Evolutionary conservation across 2,888 invertebrate species (phyloP), one percentile per base, ranked within the genome.

Genomic region (Drosophila buzzatii): DNA sequence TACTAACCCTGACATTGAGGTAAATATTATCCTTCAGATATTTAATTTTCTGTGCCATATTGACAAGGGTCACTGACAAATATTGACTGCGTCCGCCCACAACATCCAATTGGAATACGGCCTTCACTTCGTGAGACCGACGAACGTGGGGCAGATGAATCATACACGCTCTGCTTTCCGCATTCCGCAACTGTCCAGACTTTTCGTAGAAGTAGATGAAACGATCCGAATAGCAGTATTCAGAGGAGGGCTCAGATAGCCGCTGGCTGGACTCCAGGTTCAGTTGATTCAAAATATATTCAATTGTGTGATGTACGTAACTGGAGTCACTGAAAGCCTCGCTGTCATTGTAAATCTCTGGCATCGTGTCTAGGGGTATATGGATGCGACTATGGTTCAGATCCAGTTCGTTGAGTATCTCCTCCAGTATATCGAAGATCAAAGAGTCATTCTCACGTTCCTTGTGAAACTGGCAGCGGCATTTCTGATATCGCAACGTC

Each of bases 151-250:
- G 85, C n/a, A 79, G 10, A 42, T 87, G 82, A 1, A 84, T 23
- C 14, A 67, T 51, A 31, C 89, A 90, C 9, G 70, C 60, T 7
- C 62, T 52, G 1, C 18, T 72, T 2, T 80, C 35, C 2, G 63
- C 8, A 18, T 69, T 55, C 1, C 63, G 7, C 3, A 92, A 5
- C 0, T 57, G 18, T 0, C 92, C 92, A 8, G 53, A 49, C 69
- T 92, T 92, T 41, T 91, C 82, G 35, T 81, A 79, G 52, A 91
- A 92, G 61, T 90, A 90, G 14, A 91, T 82, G 3, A 70, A 81
- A 1, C 82, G 76, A 37, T 78, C 79, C 5, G 68, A 65, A 18
- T 88, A 80, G 51, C 91, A 92, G 62, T 83, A 76, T 4, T 90
- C 91, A 1, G 83, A 77, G 20, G 91, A 90, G 0, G 76, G 60